Evolutionary conservation across 2,888 invertebrate genomes (phyloP).

Genomic region (Ptychoptera albimana): DNA sequence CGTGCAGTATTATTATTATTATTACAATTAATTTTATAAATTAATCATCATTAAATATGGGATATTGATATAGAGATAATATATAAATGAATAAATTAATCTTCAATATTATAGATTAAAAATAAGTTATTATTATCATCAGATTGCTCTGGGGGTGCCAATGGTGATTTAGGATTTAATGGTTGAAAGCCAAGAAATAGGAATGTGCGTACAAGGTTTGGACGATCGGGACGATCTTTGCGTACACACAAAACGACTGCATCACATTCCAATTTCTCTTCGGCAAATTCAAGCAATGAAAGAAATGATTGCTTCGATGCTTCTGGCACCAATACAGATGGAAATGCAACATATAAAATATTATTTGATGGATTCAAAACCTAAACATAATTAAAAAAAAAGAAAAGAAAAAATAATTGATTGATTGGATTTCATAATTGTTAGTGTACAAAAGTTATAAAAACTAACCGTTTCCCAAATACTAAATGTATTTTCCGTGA

Average conservation of each 20-base stretch:
- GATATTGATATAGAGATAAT: too few species aligned
- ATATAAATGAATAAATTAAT: too few species aligned
- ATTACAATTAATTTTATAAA: too few species aligned
- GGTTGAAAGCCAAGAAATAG: slow-evolving; percentile 92
- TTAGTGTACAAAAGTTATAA: not conserved
- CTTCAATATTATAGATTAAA: slow-evolving; percentile 30
- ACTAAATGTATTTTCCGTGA: slow-evolving; percentile 61
- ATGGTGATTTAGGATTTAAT: slow-evolving; percentile 64
- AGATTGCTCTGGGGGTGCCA: slow-evolving; percentile 41
- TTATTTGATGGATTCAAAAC: slow-evolving; percentile 37
- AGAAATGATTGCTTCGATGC: slow-evolving; percentile 93
- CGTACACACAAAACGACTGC: slow-evolving; percentile 63
- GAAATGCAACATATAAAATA: slow-evolving; percentile 77
- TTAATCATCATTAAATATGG: too few species aligned
- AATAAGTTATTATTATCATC: slow-evolving; percentile 40
- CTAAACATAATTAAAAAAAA: slow-evolving; percentile 11
- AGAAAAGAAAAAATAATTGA: not conserved
- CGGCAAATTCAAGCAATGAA: slow-evolving; percentile 86
- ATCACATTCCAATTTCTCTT: slow-evolving; percentile 73
- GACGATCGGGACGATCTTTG: slow-evolving; percentile 70
- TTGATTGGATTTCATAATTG: too few species aligned
- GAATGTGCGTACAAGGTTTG: slow-evolving; percentile 81
- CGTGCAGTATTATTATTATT: too few species aligned
- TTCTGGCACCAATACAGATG: slow-evolving; percentile 68
- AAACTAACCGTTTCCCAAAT: slow-evolving; percentile 67